A percentile compares a stretch with the other conserved stretches of the same genome.
Conservation (phyloP, 2,797 vertebrate species). For the Delichon dasypus region DNA sequence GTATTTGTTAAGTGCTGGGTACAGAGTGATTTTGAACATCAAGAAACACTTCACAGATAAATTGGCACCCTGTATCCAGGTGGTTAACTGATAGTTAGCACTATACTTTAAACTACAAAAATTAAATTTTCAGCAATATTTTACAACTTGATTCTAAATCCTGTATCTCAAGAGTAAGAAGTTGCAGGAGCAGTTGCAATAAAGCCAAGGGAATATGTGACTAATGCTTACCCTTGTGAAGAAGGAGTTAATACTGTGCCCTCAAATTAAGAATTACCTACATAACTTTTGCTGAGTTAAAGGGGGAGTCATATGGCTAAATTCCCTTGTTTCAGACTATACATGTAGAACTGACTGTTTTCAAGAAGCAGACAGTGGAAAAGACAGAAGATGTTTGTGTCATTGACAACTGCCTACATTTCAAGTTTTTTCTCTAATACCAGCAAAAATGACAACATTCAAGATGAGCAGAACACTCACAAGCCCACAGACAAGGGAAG, state of each 20-base stretch:
- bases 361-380: constrained; percentile 28
- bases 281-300: background rate
- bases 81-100: background rate
- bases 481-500: constrained; percentile 1
- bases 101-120: background rate
- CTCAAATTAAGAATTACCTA: background rate
- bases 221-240: background rate
- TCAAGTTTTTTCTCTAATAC: constrained; percentile 8
- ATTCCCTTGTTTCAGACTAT: background rate
- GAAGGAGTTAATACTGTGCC: background rate
- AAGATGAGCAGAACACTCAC: background rate
- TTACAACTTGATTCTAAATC: background rate
- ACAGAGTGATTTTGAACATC: background rate
- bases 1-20: background rate
- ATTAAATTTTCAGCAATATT: background rate
- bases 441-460: constrained; percentile 14
- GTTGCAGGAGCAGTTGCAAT: background rate
- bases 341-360: constrained; percentile 11
- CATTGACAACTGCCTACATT: constrained; percentile 39
- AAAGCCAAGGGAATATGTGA: background rate
- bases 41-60: background rate
- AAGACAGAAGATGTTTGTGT: background rate
- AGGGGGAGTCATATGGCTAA: background rate
- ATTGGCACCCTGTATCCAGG: background rate
- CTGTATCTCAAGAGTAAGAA: background rate